Base-by-base conservation (phyloP, 2,888 invertebrate species). In the Metalampra italica region DNA sequence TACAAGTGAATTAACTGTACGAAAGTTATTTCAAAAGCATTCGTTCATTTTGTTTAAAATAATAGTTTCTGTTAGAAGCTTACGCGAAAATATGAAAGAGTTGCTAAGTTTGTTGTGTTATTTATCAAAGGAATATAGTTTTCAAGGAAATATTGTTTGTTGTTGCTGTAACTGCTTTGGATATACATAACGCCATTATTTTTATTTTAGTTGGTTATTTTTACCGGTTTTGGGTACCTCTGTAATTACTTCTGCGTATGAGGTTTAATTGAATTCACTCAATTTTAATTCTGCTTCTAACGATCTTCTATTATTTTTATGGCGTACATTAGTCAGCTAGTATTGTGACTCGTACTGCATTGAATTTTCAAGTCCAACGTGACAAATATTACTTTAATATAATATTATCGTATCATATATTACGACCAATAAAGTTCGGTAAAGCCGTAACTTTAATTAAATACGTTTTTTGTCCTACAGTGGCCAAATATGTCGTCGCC, bases 401-500 rank as follows among this genome's bases (percentile, higher is more conserved):
- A 12, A 30, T 22, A 11, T 29, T 43, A 30, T 29, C 42, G 30
- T 43, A 43, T 43, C 42, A 2, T 30, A 1, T 29, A 22, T 34
- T 34, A 34, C 11, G 34, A 34, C 1, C 34, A 34, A 30, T 34
- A 7, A 34, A 34, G 34, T 34, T 34, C 34, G 5, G 5, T 22
- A 5, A 22, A 22, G 15, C 13, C 12, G 40, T 14, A 22, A 22
- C 22, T 22, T 22, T 22, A 22, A 22, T 22, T 22, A 22, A 22
- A n/a, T n/a, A n/a, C n/a, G 5, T n/a, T 37, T 37, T 37, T 37
- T n/a, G 13, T 37, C 12, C 37, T 13, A 37, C n/a, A 7, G 37
- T 1, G 13, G 7, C 13, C 14, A 54, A 51, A 34, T 7, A 89
- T 89, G 88, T 78, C 87, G 12, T 87, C 89, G 8, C 87, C 89